These are phyloP conservation scores for Theretra japonica DNA, from an alignment of 2,888 invertebrate species.

Conservation along the genomic window DNA sequence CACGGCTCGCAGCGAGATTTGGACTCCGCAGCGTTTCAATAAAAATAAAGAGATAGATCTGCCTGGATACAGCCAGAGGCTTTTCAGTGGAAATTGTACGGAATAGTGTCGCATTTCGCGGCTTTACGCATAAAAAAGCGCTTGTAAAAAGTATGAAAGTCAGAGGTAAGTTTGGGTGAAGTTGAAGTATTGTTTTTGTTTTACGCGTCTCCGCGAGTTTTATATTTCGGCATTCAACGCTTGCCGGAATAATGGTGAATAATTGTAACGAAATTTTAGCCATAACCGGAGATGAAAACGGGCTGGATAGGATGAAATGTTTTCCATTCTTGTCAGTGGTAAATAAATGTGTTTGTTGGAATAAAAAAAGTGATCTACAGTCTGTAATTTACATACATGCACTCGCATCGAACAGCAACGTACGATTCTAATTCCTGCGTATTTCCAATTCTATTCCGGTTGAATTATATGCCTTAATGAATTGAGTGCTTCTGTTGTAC, in stretches of 20 bases:
- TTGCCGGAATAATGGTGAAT: not conserved
- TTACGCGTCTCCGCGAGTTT: not conserved
- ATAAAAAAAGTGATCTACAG: no score
- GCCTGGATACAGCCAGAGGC: constrained; percentile 1
- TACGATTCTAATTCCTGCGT: no score
- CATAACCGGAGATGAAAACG: not conserved
- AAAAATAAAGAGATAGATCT: constrained; percentile 24
- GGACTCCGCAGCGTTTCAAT: constrained; percentile 37
- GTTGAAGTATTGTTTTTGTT: constrained; percentile 6
- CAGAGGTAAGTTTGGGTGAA: not conserved
- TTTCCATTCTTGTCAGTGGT: no score
- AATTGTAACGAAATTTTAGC: not conserved
- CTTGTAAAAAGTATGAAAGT: constrained; percentile 4
- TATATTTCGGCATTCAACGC: not conserved
- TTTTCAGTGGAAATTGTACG: constrained; percentile 4
- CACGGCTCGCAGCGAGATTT: constrained; percentile 52
- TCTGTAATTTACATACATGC: no score
- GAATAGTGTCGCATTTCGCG: constrained; percentile 5
- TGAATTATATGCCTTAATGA: no score
- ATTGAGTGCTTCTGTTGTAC: no score
- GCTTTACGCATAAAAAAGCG: constrained; percentile 1
- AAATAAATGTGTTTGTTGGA: no score
- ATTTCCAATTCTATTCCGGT: no score
- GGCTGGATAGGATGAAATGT: not conserved
- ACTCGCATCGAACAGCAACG: no score